Evolutionary conservation across 1,140 invertebrate species (phyloP), one percentile per base, ranked within the genome.

Genomic region (Pinna nobilis): DNA sequence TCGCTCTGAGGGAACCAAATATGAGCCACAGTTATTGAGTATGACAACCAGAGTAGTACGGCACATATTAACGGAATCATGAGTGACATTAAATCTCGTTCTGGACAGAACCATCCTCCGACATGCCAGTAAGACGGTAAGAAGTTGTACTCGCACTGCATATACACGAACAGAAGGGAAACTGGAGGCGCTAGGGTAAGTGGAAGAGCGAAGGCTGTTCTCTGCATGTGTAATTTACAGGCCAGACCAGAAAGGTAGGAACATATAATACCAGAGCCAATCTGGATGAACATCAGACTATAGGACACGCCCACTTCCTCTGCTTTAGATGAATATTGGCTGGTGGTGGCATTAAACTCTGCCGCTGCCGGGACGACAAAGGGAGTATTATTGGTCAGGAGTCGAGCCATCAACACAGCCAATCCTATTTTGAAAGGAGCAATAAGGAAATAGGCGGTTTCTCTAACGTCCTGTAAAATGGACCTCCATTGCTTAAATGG

Each of bases 1-100:
- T 99, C 98, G 82, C 96, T 96, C 90, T 98, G 98, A 0, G 98
- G 98, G 2, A 95, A 98, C 97, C 97, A 99, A 55, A 99, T 97
- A 84, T 99, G 97, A 35, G 98, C 90, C 0, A 96, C 96, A 18
- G 99, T 95, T 95, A 97, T 97, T 0, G 95, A 95, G 88, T 98
- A 97, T 0, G 96, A 97, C 1, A 98, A 88, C 39, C 98, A 90
- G 95, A 97, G 98, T 3, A 98, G 68, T 9, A 75, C 70, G 9
- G 80, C 86, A 51, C 97, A 78, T 2, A 79, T 78, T 9, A 87
- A 51, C 32, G 83, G 80, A 32, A 81, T 72, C 39, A 81, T 35
- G 15, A 84, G 55, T 4, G 78, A 55, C 25, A 71, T 50, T 13
- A 79, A 13, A 20, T 66, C 60, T 1, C 68, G 32, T 6, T 60